phyloP scores from a whole-genome alignment of 2,797 vertebrate species.

The Chanos chanos region DNA sequence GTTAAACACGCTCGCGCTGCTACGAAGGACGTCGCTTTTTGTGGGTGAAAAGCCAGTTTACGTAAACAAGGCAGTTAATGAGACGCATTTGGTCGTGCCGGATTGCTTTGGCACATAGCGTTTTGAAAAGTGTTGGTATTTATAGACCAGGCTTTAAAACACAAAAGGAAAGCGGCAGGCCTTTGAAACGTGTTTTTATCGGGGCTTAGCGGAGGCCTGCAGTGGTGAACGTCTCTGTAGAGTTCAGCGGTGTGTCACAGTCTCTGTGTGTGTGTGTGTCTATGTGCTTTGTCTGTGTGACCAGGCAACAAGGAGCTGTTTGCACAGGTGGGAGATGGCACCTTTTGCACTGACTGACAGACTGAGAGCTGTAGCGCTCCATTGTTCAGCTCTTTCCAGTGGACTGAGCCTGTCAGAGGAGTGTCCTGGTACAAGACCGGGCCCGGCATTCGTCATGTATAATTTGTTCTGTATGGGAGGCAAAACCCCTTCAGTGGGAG shows the following conservation, averaged over 20 bases:
- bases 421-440: constrained; percentile 23
- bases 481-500: constrained; percentile 26
- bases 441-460: constrained; percentile 28
- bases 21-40: constrained; percentile 18
- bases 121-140: constrained; percentile 44
- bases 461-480: constrained; percentile 31
- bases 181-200: constrained; percentile 42
- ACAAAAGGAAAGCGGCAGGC: constrained; percentile 34
- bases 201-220: constrained; percentile 29
- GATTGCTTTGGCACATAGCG: constrained; percentile 22
- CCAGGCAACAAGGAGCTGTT: constrained; percentile 37
- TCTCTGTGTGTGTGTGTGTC: constrained; percentile 10
- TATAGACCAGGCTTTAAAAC: constrained; percentile 51
- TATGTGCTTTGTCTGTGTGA: constrained; percentile 31
- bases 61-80: constrained; percentile 48
- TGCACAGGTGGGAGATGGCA: constrained; percentile 54
- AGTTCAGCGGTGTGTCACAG: constrained; percentile 30
- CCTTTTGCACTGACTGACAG: constrained; percentile 30
- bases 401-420: constrained; percentile 38
- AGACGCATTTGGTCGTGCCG: constrained; percentile 36
- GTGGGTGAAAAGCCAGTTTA: constrained; percentile 29
- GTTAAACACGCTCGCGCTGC: constrained; percentile 7
- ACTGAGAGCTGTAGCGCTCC: constrained; percentile 24
- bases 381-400: constrained; percentile 42
- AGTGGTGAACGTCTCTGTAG: constrained; percentile 25